Percentiles rank a stretch among this genome's conserved stretches.
Conservation (phyloP, 2,113 vertebrate genomes). For the Manacus vitellinus region DNA sequence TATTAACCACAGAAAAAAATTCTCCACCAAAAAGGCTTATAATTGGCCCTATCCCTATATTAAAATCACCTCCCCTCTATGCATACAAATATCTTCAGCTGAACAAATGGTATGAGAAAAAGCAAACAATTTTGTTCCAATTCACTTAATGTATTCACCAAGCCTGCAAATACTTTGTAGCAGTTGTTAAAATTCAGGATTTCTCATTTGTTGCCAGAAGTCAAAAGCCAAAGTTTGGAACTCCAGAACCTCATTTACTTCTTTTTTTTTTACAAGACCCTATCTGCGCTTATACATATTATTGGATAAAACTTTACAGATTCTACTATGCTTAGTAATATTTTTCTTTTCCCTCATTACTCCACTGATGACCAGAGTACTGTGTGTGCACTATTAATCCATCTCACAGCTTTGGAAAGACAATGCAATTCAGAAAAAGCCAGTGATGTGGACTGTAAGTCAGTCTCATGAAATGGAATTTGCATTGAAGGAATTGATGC, state of each 20-base stretch:
- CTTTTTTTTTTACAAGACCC: rapidly evolving
- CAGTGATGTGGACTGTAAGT: not conserved
- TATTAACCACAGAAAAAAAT: not conserved
- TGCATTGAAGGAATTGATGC: not conserved
- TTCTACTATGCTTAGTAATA: not conserved
- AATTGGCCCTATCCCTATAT: not conserved
- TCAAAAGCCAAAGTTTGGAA: not conserved
- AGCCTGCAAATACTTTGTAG: not conserved
- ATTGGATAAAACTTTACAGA: not conserved
- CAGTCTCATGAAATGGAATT: not conserved
- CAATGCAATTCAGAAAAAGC: not conserved
- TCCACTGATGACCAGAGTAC: not conserved
- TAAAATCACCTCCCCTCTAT: not conserved
- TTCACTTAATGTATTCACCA: not conserved
- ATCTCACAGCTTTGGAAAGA: not conserved
- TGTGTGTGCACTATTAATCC: not conserved
- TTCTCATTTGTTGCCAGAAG: not conserved
- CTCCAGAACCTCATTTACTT: rapidly evolving
- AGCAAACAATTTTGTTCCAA: not conserved
- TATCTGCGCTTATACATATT: not conserved
- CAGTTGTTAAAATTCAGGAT: not conserved
- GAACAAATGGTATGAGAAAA: not conserved
- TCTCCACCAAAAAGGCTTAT: not conserved
- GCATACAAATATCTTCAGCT: not conserved
- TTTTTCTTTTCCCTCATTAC: not conserved